Evolutionary conservation across 2,113 vertebrate species (phyloP).

Genomic region (Ictalurus furcatus): DNA sequence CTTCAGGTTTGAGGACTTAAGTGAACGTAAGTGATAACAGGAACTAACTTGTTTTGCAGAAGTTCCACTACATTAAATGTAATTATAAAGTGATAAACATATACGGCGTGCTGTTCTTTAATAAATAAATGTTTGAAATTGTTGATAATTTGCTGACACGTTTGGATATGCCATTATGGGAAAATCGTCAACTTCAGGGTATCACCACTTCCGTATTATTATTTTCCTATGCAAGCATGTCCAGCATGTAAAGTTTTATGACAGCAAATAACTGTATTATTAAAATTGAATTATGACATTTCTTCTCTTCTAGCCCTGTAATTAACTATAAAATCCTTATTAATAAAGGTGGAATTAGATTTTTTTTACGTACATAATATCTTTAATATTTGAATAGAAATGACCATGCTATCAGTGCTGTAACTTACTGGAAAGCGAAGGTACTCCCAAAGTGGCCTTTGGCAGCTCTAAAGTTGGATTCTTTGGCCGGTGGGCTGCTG

Average conservation of each 20-base stretch:
- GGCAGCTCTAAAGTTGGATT: slow-evolving; percentile 90
- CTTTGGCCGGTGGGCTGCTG: slow-evolving; percentile 94
- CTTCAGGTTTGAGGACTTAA: background rate
- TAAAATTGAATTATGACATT: background rate
- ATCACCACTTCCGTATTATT: background rate
- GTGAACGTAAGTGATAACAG: background rate
- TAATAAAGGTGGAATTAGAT: background rate
- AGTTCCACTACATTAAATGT: background rate
- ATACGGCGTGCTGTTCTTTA: background rate
- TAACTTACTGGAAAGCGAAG: slow-evolving; percentile 90
- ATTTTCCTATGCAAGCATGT: background rate
- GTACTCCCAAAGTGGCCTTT: slow-evolving; percentile 90
- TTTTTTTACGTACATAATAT: background rate
- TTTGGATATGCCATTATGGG: background rate
- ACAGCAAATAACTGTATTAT: background rate
- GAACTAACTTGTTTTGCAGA: background rate
- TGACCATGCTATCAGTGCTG: background rate
- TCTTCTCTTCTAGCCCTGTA: background rate
- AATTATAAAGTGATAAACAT: background rate
- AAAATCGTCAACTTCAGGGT: background rate
- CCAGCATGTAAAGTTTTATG: background rate
- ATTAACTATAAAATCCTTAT: background rate
- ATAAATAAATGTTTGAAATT: background rate
- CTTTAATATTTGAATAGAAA: background rate
- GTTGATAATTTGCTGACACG: background rate